phyloP scores from a whole-genome alignment of 2,113 vertebrate genomes.

The Nycticorax nycticorax region DNA sequence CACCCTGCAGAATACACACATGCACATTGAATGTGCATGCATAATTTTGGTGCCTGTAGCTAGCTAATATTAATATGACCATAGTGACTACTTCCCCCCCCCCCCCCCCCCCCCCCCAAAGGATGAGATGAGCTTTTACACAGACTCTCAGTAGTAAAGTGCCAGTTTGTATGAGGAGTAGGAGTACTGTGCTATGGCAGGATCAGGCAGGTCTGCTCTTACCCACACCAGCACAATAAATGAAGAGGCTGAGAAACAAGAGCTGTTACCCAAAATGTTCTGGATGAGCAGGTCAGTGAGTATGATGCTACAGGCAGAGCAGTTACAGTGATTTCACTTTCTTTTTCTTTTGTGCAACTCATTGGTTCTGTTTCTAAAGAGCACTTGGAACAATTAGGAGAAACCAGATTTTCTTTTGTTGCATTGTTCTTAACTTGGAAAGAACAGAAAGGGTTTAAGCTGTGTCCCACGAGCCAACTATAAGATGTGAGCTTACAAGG shows the following conservation, averaged over 20 bases:
- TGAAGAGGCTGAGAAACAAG: neutral
- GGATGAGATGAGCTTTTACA: neutral
- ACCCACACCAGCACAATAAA: too few relatives aligned
- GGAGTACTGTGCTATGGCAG: neutral
- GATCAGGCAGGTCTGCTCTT: neutral
- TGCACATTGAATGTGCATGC: neutral
- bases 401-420: neutral
- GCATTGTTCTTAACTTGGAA: neutral
- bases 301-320: neutral
- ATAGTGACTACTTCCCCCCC: neutral
- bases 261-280: neutral
- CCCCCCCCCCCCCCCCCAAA: neutral
- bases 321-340: neutral
- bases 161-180: neutral
- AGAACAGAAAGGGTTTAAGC: neutral
- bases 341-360: neutral
- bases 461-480: neutral
- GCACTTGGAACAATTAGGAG: neutral
- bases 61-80: neutral
- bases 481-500: neutral
- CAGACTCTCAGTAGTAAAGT: neutral
- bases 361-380: neutral
- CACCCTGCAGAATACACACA: neutral
- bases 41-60: neutral
- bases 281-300: neutral